Evolutionary conservation across 2,797 vertebrate genomes (phyloP), one percentile per base, ranked within the genome.

Genomic region (Gadopsis bispinosus): DNA sequence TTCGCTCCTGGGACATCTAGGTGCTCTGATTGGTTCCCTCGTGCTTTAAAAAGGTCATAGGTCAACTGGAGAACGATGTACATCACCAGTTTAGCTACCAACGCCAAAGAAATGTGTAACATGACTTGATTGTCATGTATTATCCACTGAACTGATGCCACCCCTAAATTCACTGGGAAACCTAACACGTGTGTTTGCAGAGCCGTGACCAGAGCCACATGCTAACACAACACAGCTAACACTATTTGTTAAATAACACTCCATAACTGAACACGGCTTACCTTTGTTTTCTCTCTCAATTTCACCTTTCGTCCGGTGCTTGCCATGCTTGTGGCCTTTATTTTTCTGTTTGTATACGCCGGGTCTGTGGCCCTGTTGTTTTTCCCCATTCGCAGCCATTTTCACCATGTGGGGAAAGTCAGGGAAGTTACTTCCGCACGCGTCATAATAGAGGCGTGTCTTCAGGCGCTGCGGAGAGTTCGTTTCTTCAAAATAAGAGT

Each of bases 311-410:
- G 94, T 95, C 58, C 96, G 92, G 83, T 97, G 96, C 79, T 93
- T 96, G 48, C 96, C 96, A 93, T 95, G 94, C 84, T 96, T 97
- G 74, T 97, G 96, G 3, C 86, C 82, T 84, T 97, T 97, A 64
- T 96, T 97, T 86, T 96, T 96, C 88, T 96, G 96, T 82, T 97
- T 96, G 11, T 90, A 96, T 41, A 86, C 10, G 7, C 96, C 96
- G 12, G 96, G 3, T 77, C 96, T 90, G 71, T 96, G 96, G 20
- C 92, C 92, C 66, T 94, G 94, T 81, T 96, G 95, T 88, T 94
- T 93, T 65, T 95, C 95, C 22, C 29, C 93, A 33, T 85, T 87
- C 8, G 93, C 94, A 83, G 92, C 95, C 96, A 96, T 96, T 86
- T 94, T 95, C 63, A 59, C 91, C 92, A 93, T 79, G 92, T 91